Conservation (phyloP, 2,113 vertebrate genomes). For the Talpa occidentalis region DNA sequence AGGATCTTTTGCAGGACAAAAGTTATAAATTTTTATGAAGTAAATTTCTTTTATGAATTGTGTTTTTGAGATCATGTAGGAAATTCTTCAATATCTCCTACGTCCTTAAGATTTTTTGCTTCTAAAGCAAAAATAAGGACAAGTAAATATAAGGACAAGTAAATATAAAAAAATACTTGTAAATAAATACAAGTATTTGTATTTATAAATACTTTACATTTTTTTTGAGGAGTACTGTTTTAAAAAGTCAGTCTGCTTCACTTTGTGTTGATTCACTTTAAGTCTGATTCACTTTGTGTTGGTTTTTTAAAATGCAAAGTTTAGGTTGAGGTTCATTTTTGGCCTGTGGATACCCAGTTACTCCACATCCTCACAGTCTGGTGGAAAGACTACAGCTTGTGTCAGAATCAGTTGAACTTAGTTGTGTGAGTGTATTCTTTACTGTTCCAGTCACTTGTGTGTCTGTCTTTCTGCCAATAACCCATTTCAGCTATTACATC, state of each 20-base stretch:
- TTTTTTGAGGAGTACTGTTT: too few relatives aligned
- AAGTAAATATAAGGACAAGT: too few relatives aligned
- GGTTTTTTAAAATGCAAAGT: conserved; percentile 18
- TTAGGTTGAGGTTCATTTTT: conserved; percentile 16
- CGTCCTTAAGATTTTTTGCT: neutral
- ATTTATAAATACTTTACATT: too few relatives aligned
- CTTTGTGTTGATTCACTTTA: conserved; percentile 14
- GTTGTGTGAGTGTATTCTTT: neutral
- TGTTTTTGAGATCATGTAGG: neutral
- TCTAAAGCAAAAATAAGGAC: neutral
- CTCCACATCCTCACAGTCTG: neutral
- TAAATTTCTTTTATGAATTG: neutral
- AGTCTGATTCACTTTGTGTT: neutral
- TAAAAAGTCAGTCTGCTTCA: neutral
- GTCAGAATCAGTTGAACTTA: neutral
- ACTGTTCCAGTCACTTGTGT: neutral
- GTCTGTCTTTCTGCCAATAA: neutral
- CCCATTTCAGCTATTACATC: neutral
- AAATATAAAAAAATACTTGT: too few relatives aligned
- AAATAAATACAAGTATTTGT: too few relatives aligned
- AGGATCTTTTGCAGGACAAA: neutral
- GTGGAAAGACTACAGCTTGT: neutral
- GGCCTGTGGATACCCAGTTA: neutral
- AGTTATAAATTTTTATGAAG: neutral
- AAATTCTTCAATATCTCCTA: neutral